phyloP scores from a whole-genome alignment of 2,888 invertebrate genomes.

The Sycophila texana region DNA sequence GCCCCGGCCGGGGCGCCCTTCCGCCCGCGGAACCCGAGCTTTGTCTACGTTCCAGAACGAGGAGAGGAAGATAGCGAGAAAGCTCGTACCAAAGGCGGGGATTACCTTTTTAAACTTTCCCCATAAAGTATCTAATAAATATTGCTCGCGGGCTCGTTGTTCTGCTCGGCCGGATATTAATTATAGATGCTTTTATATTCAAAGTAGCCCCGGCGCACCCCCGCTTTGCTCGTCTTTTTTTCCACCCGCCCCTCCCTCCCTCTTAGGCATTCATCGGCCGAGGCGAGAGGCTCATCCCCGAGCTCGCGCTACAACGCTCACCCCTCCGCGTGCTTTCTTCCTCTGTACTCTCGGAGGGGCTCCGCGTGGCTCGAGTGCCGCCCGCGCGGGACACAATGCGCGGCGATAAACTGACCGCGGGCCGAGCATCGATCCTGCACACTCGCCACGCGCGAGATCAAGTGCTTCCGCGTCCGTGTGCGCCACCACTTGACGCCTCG shows the following conservation, averaged over 20 bases:
- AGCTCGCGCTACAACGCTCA: slow-evolving; percentile 29
- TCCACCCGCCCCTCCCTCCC: background rate
- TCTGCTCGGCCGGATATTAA: slow-evolving; percentile 67
- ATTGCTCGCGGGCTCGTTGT: slow-evolving; percentile 65
- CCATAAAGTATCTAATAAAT: slow-evolving; percentile 71
- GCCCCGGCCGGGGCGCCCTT: slow-evolving; percentile 26
- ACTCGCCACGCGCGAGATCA: slow-evolving; percentile 26
- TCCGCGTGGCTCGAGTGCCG: background rate
- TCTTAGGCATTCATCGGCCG: slow-evolving; percentile 43
- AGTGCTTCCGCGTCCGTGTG: slow-evolving; percentile 34
- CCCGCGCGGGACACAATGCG: slow-evolving; percentile 50
- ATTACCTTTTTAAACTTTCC: slow-evolving; percentile 71
- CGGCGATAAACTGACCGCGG: slow-evolving; percentile 63
- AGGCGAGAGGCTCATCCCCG: slow-evolving; percentile 20
- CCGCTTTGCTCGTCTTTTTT: slow-evolving; percentile 42
- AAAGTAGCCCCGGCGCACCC: slow-evolving; percentile 62
- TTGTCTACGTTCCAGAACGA: slow-evolving; percentile 59
- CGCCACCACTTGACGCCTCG: slow-evolving; percentile 42
- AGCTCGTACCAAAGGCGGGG: slow-evolving; percentile 60
- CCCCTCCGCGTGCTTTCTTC: slow-evolving; percentile 14
- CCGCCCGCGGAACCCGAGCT: slow-evolving; percentile 47
- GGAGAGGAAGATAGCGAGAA: slow-evolving; percentile 50
- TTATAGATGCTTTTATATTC: slow-evolving; percentile 72
- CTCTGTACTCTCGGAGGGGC: background rate
- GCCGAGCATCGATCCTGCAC: slow-evolving; percentile 44